phyloP scores from a whole-genome alignment of 2,888 invertebrate genomes.

The Calameuta filiformis region DNA sequence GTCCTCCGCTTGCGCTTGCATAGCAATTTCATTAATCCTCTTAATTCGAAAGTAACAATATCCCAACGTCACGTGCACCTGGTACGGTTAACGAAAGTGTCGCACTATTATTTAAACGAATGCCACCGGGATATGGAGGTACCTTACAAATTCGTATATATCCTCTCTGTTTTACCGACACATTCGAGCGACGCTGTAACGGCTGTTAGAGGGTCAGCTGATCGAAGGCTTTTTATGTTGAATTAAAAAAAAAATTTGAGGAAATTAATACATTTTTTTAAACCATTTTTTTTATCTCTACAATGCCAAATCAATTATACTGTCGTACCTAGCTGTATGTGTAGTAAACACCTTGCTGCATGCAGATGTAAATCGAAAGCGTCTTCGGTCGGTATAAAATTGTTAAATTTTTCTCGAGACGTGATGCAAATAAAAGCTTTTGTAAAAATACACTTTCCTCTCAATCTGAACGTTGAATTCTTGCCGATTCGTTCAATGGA shows the following conservation, averaged over 20 bases:
- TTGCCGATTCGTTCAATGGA: neutral
- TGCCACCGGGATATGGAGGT: neutral
- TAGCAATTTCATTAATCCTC: slow-evolving; percentile 50
- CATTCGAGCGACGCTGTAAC: neutral
- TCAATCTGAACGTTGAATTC: neutral
- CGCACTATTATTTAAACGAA: slow-evolving; percentile 24
- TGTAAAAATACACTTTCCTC: neutral
- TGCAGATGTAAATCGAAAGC: too few relatives aligned
- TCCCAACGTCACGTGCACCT: slow-evolving; percentile 48
- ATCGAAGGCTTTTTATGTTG: neutral
- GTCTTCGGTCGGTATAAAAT: neutral
- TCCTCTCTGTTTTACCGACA: neutral
- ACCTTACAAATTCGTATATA: too few relatives aligned
- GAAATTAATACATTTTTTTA: neutral
- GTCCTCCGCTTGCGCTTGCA: neutral
- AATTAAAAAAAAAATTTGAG: neutral
- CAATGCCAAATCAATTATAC: too few relatives aligned
- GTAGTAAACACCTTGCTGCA: too few relatives aligned
- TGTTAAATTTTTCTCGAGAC: neutral
- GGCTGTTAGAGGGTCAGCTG: neutral
- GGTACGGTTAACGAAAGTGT: slow-evolving; percentile 35
- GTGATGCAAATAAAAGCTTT: neutral
- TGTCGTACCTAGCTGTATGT: too few relatives aligned
- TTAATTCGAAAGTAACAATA: slow-evolving; percentile 59
- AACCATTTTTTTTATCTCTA: neutral